phyloP scores from a whole-genome alignment of 2,888 invertebrate genomes.

The Heteromurus nitidus region DNA sequence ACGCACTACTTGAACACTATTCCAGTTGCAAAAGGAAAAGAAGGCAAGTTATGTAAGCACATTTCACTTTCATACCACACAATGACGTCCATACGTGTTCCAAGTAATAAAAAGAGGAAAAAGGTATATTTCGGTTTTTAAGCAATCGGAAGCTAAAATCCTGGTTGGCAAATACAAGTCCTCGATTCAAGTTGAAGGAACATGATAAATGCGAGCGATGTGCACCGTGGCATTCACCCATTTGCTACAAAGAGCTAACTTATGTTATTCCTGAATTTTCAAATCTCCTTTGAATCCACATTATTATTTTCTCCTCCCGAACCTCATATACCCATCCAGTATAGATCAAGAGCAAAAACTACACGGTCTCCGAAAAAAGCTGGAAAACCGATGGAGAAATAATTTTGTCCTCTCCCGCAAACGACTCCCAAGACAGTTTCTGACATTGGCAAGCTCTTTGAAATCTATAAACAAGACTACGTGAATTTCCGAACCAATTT shows the following conservation, averaged over 20 bases:
- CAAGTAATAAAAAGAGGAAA: background rate
- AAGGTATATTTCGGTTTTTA: no score
- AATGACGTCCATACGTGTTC: background rate
- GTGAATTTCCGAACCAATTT: conserved; percentile 30
- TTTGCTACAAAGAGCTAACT: conserved; percentile 57
- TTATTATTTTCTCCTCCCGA: background rate
- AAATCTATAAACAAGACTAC: conserved; percentile 47
- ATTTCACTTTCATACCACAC: background rate
- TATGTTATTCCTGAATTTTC: conserved; percentile 57
- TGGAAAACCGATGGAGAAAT: conserved; percentile 45
- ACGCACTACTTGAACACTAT: no score
- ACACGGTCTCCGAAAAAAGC: background rate
- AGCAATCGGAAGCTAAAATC: no score
- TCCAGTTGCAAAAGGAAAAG: conserved; percentile 12
- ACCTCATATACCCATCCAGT: background rate
- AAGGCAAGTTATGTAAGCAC: no score
- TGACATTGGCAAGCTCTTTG: conserved; percentile 50
- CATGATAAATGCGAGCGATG: conserved; percentile 52
- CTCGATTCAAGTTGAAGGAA: conserved; percentile 16
- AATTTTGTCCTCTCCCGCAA: conserved; percentile 38
- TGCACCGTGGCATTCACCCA: conserved; percentile 51
- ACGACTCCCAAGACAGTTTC: conserved; percentile 44
- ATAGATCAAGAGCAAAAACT: background rate
- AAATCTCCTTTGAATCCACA: conserved; percentile 53
- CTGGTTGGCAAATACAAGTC: conserved; percentile 2